Evolutionary conservation across 2,888 invertebrate species (phyloP).

Genomic region (Anarsia innoxiella): DNA sequence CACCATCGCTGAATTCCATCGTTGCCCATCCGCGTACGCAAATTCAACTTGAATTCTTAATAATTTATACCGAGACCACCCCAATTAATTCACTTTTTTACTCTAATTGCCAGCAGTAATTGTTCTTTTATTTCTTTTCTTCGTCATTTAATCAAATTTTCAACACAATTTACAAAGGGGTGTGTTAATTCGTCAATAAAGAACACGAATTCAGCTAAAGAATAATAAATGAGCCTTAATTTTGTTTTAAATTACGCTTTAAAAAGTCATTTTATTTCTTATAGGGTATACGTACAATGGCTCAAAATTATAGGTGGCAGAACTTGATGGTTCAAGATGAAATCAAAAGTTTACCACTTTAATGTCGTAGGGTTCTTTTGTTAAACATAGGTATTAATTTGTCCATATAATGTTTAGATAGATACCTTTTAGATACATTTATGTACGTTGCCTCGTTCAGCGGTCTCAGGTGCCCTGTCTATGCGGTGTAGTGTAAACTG

Average conservation of each 20-base stretch:
- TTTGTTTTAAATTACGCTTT: no score
- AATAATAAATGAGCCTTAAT: no score
- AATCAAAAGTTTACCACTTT: no score
- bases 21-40: not conserved
- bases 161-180: not conserved
- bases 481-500: slow-evolving; percentile 9
- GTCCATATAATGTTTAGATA: no score
- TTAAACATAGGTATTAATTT: no score
- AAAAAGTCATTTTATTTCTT: no score
- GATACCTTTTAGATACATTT: no score
- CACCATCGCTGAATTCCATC: not conserved
- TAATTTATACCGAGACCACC: not conserved
- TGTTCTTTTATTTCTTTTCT: slow-evolving; percentile 6
- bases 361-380: no score
- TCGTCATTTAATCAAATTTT: slow-evolving; percentile 4
- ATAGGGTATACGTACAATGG: no score
- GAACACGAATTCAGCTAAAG: not conserved
- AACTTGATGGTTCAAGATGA: no score
- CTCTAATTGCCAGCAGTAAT: slow-evolving; percentile 1
- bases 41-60: not conserved
- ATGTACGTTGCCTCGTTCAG: no score
- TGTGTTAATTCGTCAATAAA: slow-evolving; percentile 1
- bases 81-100: not conserved
- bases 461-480: not conserved
- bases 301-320: no score